A percentile compares a stretch with the other conserved stretches of the same genome.
Evolutionary conservation across 2,797 vertebrate genomes (phyloP).

Genomic region (Coregonus ussuriensis): DNA sequence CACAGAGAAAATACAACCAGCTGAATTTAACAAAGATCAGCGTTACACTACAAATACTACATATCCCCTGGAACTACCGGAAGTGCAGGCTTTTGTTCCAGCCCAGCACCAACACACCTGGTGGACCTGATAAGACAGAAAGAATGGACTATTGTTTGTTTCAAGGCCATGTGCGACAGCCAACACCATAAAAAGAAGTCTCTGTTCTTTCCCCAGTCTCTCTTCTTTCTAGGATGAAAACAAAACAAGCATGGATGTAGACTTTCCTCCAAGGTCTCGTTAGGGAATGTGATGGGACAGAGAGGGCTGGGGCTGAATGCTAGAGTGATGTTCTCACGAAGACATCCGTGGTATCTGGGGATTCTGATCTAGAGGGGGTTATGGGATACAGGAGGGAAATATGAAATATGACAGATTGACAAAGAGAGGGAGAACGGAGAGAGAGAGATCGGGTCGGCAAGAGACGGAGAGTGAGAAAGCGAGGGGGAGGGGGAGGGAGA

Average conservation of each 20-base stretch:
- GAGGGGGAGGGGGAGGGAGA: constrained; percentile 33
- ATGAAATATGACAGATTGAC: constrained; percentile 24
- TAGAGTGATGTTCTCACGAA: neutral
- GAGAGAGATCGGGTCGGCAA: constrained; percentile 13
- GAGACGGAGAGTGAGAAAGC: constrained; percentile 21
- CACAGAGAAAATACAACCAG: neutral
- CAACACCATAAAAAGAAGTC: neutral
- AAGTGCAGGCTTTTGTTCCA: constrained; percentile 2
- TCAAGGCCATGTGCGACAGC: neutral
- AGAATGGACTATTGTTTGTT: neutral
- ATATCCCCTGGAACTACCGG: neutral
- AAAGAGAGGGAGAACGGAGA: constrained; percentile 39
- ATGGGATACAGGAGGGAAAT: constrained; percentile 8
- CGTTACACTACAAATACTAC: neutral
- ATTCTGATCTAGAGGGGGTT: neutral
- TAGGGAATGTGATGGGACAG: constrained; percentile 38
- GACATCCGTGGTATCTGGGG: constrained; percentile 15
- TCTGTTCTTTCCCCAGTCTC: neutral
- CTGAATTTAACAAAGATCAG: neutral
- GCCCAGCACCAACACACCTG: neutral
- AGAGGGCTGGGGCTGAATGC: neutral
- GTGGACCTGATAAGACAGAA: neutral
- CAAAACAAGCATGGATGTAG: neutral
- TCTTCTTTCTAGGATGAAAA: neutral
- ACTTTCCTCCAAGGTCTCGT: constrained; percentile 26